Base-by-base conservation (phyloP, 2,113 vertebrate genomes). In the Apeltes quadracus region DNA sequence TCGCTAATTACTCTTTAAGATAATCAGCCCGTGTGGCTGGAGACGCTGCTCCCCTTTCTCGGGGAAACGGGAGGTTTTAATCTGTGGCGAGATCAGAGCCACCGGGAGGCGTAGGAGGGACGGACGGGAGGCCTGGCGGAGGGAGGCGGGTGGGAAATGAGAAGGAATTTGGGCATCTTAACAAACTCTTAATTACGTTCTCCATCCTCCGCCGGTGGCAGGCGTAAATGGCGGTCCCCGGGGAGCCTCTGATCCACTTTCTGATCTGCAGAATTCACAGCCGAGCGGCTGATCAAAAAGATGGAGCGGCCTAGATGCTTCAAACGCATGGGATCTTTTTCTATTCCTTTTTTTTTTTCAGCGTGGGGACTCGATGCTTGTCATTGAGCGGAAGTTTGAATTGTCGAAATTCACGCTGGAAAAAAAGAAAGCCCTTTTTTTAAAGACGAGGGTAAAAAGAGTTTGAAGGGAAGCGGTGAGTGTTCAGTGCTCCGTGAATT, bases 81-180 rank as follows among this genome's bases (percentile, higher is more conserved):
- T 92, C 89, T 89, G 79, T 66, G 82, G 86, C 57, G 23, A 86
- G 91, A 91, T 92, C 88, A 87, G 86, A 89, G 86, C 82, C 75
- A 67, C 75, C 75, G 89, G 84, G 85, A 81, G 82, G 71, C 58
- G 75, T 29, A 43, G 69, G 62, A 68, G 78, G 29, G 29, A 29
- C 29, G 58, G 72, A 69, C 55, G 50, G 57, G 65, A 72, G 80
- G 68, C 32, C 50, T n/a, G 75, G 62, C 48, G 72, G 78, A 78
- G 75, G 73, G 69, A 82, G 78, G 83, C 58, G 72, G 79, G 67
- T 78, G 72, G 29, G 66, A 84, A 87, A 88, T 87, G 72, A 91
- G 87, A 90, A 86, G 83, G 86, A 91, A 92, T 92, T 89, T 90
- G 87, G 84, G 86, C 85, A 91, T 92, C 87, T 93, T 91, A 92